A percentile compares a stretch with the other conserved stretches of the same genome.
Evolutionary conservation across 2,113 vertebrate genomes (phyloP).

Genomic region (Todiramphus chloris): DNA sequence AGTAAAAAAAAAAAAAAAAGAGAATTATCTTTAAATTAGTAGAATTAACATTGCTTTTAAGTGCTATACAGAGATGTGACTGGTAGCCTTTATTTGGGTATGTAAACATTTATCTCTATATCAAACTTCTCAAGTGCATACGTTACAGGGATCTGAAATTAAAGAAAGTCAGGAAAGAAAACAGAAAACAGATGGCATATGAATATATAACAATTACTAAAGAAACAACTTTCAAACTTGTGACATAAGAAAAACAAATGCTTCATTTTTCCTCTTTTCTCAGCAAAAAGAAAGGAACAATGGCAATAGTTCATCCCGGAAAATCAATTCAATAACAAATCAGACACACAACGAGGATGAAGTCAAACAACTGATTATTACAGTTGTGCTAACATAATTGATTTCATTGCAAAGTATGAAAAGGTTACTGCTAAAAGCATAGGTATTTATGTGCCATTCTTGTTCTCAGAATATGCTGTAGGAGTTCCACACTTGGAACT

Average conservation of each 20-base stretch:
- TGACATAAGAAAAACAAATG: slow-evolving; percentile 40
- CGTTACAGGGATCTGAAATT: slow-evolving; percentile 24
- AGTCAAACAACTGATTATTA: slow-evolving; percentile 9
- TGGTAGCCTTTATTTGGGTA: slow-evolving; percentile 23
- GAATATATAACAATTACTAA: slow-evolving; percentile 36
- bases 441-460: background rate
- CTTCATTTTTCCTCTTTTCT: background rate
- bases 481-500: background rate
- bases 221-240: slow-evolving; percentile 9
- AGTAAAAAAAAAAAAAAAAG: background rate
- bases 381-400: background rate
- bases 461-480: background rate
- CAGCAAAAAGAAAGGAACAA: background rate
- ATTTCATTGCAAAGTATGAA: background rate
- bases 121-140: background rate
- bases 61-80: background rate
- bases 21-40: background rate
- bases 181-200: slow-evolving; percentile 58
- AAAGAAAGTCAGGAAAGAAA: slow-evolving; percentile 34
- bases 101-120: slow-evolving; percentile 1
- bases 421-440: background rate
- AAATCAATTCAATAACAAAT: slow-evolving; percentile 4
- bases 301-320: background rate
- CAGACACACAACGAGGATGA: background rate
- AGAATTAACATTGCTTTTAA: background rate